Base-by-base conservation (phyloP, 2,113 vertebrate genomes). In the Sinocyclocheilus grahami region DNA sequence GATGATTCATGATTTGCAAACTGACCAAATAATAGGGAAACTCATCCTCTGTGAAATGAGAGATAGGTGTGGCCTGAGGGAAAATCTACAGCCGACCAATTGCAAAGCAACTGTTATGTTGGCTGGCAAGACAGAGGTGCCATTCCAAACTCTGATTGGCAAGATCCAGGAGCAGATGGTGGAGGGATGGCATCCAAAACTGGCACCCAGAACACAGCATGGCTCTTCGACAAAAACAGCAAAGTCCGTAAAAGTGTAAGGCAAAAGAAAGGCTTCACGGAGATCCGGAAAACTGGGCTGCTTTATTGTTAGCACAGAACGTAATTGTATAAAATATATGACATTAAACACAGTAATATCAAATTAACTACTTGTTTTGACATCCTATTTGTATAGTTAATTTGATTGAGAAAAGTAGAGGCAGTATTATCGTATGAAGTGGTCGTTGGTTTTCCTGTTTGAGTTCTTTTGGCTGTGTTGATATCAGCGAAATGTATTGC, bases 131-230 rank as follows among this genome's bases (percentile, higher is more conserved):
- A 75, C 83, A 86, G 89, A 87, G 86, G 87, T 91, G 86, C 84
- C 83, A 88, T 90, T 91, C 86, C 83, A 83, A 84, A 87, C 79
- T 78, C 79, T 33, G 78, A 84, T 83, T 86, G 90, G 90, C 90
- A 89, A 91, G 91, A 91, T 92, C 90, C 87, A 90, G 69, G 65
- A 94, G 89, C 93, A 94, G 93, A 94, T 94, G 93, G 92, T 91
- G 86, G 82, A 90, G 87, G 86, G 91, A 87, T 67, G 90, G 89
- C 86, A 89, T 94, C 90, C 89, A 89, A 92, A 90, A 76, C 88
- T 94, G 93, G 92, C 90, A 92, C 55, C 81, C 62, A 39, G 30
- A 88, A 74, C 62, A 72, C 65, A 85, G 79, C 67, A 75, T 76
- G 82, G 74, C 87, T 83, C 72, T 80, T 75, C 67, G 10, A 71